Evolutionary conservation across 2,113 vertebrate genomes (phyloP).

Genomic region (cattle (Bos taurus)): ARS-UCD2.0 NC_037343.1:34375001-34375500

Average conservation of each 20-base stretch:
- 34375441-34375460: neutral
- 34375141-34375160: neutral
- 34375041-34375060: slow-evolving; percentile 25
- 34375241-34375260: neutral
- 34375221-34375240: neutral
- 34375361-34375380: neutral
- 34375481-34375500: neutral
- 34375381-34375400: neutral
- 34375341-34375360: neutral
- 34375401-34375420: neutral
- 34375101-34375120: neutral
- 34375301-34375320: neutral
- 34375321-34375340: neutral
- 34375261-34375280: neutral
- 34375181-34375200: neutral
- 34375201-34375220: slow-evolving; percentile 14
- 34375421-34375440: neutral
- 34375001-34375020: neutral
- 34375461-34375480: neutral
- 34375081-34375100: slow-evolving; percentile 21
- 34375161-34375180: neutral
- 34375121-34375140: neutral
- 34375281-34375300: neutral
- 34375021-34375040: neutral
- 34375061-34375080: slow-evolving; percentile 28